Evolutionary conservation across 2,113 vertebrate species (phyloP), one percentile per base, ranked within the genome.

Genomic region (Engraulis encrasicolus): DNA sequence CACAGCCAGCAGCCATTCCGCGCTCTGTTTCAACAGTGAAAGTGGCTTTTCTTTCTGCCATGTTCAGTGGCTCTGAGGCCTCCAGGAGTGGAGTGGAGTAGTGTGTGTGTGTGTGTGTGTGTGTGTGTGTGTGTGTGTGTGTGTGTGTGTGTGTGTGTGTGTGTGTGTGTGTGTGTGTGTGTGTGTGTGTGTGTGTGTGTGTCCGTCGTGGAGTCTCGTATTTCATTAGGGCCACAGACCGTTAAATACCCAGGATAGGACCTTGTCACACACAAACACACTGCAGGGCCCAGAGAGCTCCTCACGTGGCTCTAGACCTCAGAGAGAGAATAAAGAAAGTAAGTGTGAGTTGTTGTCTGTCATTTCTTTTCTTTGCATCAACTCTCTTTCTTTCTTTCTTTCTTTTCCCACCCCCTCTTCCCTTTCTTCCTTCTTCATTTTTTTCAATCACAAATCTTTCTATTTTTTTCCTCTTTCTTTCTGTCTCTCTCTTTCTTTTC

Each of bases 51-150:
- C 58, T 31, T 31, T 71, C 61, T 71, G 61, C 61, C 34, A 34
- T 31, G 12, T 34, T 71, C 61, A 34, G 61, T 66, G 7, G 61
- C 61, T 66, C 61, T 0, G n/a, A 66, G 61, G 27, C 61, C 61
- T 71, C 61, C 23, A 71, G 61, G 61, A 71, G 61, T 34, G 61
- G n/a, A n/a, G n/a, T n/a, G n/a, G n/a, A n/a, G n/a, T n/a, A n/a
- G n/a, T n/a, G n/a, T n/a, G n/a, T n/a, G n/a, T n/a, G n/a, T n/a
- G n/a, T n/a, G n/a, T n/a, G n/a, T n/a, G n/a, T n/a, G n/a, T n/a
- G n/a, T n/a, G n/a, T n/a, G n/a, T n/a, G n/a, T n/a, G n/a, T n/a
- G n/a, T n/a, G n/a, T n/a, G n/a, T n/a, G n/a, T n/a, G n/a, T n/a
- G n/a, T n/a, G n/a, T n/a, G n/a, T n/a, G n/a, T n/a, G n/a, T n/a